Evolutionary conservation across 2,113 vertebrate species (phyloP).

Genomic region (Dermatemys mawii): DNA sequence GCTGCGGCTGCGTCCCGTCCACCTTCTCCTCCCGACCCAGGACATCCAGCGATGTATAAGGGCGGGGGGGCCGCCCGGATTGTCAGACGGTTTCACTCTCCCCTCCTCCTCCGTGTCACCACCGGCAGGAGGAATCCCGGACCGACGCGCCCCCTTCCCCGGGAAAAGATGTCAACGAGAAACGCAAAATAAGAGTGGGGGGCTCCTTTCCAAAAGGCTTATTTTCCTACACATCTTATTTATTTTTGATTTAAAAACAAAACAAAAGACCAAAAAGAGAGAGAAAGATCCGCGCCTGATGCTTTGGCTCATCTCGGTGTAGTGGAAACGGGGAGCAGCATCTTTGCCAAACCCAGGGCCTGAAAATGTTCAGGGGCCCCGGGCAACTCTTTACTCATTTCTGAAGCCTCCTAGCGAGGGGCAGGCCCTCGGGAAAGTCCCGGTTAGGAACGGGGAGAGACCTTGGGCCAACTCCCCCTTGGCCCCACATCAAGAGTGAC

Average conservation of each 20-base stretch:
- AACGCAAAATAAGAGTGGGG: slow-evolving; percentile 21
- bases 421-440: neutral
- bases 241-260: slow-evolving; percentile 47
- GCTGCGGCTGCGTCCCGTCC: slow-evolving; percentile 88
- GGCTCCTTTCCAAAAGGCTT: slow-evolving; percentile 50
- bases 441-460: neutral
- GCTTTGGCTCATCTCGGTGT: slow-evolving; percentile 18
- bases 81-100: neutral
- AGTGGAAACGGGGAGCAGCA: neutral
- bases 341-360: neutral
- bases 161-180: slow-evolving; percentile 10
- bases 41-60: slow-evolving; percentile 91
- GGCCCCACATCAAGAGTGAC: neutral
- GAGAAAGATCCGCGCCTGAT: neutral
- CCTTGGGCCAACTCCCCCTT: neutral
- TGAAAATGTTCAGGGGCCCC: too few relatives aligned
- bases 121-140: neutral
- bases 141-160: slow-evolving; percentile 43
- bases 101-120: neutral
- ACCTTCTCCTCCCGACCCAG: slow-evolving; percentile 86
- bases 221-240: slow-evolving; percentile 65
- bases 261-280: neutral
- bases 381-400: neutral
- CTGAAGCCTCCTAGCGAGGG: neutral
- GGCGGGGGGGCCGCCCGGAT: neutral